phyloP scores from a whole-genome alignment of 1,140 invertebrate genomes.

The Diachasma alloeum region DNA sequence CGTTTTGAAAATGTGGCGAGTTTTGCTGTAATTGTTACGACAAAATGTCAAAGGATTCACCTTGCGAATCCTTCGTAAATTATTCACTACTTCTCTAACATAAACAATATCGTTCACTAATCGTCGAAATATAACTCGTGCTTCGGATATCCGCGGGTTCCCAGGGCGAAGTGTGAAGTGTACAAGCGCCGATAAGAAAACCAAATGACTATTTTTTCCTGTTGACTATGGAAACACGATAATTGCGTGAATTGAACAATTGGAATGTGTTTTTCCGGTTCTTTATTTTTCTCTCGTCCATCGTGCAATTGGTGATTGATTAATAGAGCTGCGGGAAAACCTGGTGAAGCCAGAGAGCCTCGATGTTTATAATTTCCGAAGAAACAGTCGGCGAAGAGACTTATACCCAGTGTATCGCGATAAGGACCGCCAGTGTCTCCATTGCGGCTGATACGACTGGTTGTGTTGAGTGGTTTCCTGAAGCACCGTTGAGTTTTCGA shows the following conservation, averaged over 20 bases:
- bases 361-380: not conserved
- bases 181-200: too few species aligned
- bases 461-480: not conserved
- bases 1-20: too few species aligned
- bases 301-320: not conserved
- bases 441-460: slow-evolving; percentile 23
- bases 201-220: too few species aligned
- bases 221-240: not conserved
- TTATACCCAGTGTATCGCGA: not conserved
- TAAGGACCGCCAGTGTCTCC: slow-evolving; percentile 26
- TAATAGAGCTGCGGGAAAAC: not conserved
- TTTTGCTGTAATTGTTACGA: too few species aligned
- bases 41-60: too few species aligned
- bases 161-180: too few species aligned
- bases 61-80: too few species aligned
- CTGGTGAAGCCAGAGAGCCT: not conserved
- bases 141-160: too few species aligned
- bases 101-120: too few species aligned
- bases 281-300: not conserved
- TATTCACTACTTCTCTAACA: too few species aligned
- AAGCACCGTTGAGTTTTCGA: not conserved
- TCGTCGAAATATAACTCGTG: too few species aligned
- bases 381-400: not conserved
- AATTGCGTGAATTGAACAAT: not conserved
- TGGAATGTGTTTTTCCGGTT: not conserved